These are phyloP conservation scores for Tanytarsus gracilentus DNA, from an alignment of 2,888 invertebrate genomes.

Conservation along the genomic window DNA sequence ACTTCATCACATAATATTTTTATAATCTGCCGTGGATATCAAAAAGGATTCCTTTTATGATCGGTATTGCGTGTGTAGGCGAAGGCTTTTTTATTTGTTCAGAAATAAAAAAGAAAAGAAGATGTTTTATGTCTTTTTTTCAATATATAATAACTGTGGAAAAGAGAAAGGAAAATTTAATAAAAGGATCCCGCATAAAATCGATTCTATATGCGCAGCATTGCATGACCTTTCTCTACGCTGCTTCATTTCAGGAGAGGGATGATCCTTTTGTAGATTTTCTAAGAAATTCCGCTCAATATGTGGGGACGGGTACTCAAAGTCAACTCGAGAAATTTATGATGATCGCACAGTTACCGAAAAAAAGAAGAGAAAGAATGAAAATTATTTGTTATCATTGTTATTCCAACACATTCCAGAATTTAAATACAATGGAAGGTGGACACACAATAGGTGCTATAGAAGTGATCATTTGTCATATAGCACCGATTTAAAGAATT, in stretches of 20 bases:
- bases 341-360: background rate
- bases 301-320: background rate
- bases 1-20: slow-evolving; percentile 24
- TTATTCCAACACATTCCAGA: slow-evolving; percentile 23
- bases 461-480: slow-evolving; percentile 20
- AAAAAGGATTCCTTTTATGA: slow-evolving; percentile 10
- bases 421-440: slow-evolving; percentile 24
- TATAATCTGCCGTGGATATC: background rate
- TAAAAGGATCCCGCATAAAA: slow-evolving; percentile 1
- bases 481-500: slow-evolving; percentile 6
- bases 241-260: background rate
- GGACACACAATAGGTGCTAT: background rate
- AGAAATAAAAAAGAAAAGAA: background rate
- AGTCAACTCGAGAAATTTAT: background rate
- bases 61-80: background rate
- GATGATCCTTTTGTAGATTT: slow-evolving; percentile 3
- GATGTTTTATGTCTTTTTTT: no score
- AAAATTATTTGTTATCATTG: slow-evolving; percentile 29
- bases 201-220: background rate
- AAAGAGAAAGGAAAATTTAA: no score
- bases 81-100: background rate
- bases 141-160: no score
- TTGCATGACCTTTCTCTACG: background rate
- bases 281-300: slow-evolving; percentile 20
- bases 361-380: slow-evolving; percentile 9